Conservation (phyloP, 2,113 vertebrate genomes). For the Phaetusa simplex region DNA sequence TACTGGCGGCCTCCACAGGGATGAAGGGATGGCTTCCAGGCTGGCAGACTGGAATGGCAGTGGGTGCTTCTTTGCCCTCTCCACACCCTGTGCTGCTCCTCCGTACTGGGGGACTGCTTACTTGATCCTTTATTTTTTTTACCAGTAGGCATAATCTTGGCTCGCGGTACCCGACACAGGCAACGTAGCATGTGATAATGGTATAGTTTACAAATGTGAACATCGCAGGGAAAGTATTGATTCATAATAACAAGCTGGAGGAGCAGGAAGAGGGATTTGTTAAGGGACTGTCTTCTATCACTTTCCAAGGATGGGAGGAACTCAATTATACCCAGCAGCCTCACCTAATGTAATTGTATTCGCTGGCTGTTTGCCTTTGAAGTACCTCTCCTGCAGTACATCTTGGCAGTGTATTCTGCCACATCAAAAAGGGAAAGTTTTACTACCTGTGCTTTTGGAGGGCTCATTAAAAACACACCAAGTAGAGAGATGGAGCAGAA, state of each 20-base stretch:
- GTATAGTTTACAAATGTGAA: slow-evolving; percentile 40
- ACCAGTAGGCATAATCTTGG: background rate
- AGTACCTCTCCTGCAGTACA: slow-evolving; percentile 53
- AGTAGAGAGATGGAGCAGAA: slow-evolving; percentile 56
- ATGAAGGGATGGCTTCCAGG: background rate
- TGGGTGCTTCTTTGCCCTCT: background rate
- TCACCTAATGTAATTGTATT: slow-evolving; percentile 58
- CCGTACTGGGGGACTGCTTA: background rate
- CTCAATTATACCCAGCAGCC: slow-evolving; percentile 68
- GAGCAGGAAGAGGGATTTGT: slow-evolving; percentile 30
- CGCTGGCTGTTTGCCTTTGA: slow-evolving; percentile 60
- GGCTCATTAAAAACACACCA: slow-evolving; percentile 67
- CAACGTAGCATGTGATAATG: background rate
- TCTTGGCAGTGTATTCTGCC: slow-evolving; percentile 60
- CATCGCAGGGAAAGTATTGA: slow-evolving; percentile 38
- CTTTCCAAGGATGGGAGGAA: slow-evolving; percentile 61
- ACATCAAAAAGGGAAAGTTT: slow-evolving; percentile 70
- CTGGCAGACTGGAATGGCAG: background rate
- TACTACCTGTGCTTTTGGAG: slow-evolving; percentile 65
- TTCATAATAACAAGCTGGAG: slow-evolving; percentile 56
- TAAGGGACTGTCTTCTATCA: slow-evolving; percentile 54
- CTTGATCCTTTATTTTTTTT: background rate
- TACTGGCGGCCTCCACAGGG: background rate
- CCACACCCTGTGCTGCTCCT: background rate
- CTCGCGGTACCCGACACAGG: background rate